Percentiles rank a stretch among this genome's conserved stretches.
phyloP scores from a whole-genome alignment of 92 coral and sea anemone species.

The Micromussa lordhowensis region DNA sequence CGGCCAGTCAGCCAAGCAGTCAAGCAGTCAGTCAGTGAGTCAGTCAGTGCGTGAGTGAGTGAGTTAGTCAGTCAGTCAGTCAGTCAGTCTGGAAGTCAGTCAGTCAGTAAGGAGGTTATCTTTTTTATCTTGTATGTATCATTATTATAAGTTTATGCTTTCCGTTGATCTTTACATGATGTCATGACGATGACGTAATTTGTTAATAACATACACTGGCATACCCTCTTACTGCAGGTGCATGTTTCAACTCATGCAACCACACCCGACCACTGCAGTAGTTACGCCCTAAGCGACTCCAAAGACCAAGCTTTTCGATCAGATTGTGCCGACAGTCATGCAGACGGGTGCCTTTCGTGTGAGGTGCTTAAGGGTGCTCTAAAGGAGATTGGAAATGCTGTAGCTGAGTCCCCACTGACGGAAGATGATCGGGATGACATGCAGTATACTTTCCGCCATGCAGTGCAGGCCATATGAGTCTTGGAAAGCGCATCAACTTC shows the following conservation, averaged over 20 bases:
- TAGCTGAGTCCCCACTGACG: slow-evolving; percentile 1
- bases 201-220: not conserved
- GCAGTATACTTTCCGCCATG: slow-evolving; percentile 25
- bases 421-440: slow-evolving; percentile 48
- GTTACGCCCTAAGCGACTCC: slow-evolving; percentile 41
- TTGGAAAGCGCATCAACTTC: slow-evolving; percentile 56
- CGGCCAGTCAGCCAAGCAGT: no score
- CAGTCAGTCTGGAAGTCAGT: no score
- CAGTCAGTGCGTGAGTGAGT: no score
- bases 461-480: slow-evolving; percentile 48
- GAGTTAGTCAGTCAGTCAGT: no score
- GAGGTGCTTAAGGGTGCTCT: slow-evolving; percentile 29
- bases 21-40: no score
- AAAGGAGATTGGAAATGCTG: slow-evolving; percentile 18
- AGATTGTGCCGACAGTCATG: slow-evolving; percentile 36
- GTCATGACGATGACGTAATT: not conserved
- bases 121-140: no score
- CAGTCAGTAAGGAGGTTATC: no score
- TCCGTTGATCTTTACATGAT: not conserved
- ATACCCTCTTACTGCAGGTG: not conserved
- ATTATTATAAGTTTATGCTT: not conserved
- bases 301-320: slow-evolving; percentile 13
- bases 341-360: slow-evolving; percentile 44
- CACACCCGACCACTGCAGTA: slow-evolving; percentile 23
- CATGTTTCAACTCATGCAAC: slow-evolving; percentile 1